These are phyloP conservation scores for Caenorhabditis brenneri DNA, from an alignment of 1,140 invertebrate genomes.

Conservation along the genomic window DNA sequence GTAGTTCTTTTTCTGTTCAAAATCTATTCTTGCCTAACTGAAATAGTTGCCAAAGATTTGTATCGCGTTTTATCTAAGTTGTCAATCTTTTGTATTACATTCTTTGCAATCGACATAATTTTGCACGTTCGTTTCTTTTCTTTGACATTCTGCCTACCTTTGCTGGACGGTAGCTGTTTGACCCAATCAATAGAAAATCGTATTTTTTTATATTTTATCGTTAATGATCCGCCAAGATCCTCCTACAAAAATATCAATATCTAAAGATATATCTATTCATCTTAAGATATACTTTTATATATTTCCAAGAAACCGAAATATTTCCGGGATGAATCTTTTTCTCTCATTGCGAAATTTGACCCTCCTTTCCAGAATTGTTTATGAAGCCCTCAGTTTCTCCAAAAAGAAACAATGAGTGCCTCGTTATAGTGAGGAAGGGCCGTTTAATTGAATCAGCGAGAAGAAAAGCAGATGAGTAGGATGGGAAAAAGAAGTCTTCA, in stretches of 20 bases:
- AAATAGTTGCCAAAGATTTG: background rate
- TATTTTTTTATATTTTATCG: too few species aligned
- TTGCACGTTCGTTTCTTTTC: background rate
- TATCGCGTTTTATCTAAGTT: background rate
- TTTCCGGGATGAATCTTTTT: background rate
- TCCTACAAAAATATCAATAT: background rate
- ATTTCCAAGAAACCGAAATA: background rate
- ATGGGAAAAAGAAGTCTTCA: background rate
- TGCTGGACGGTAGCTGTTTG: too few species aligned
- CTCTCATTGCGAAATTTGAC: background rate
- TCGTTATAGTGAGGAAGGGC: background rate
- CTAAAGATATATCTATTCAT: background rate
- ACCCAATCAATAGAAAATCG: too few species aligned
- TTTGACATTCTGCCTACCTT: too few species aligned
- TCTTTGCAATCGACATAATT: background rate
- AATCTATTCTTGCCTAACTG: background rate
- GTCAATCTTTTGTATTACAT: background rate
- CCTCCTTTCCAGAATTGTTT: background rate
- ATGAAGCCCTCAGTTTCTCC: background rate
- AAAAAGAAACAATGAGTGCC: background rate
- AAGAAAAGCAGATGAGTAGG: background rate
- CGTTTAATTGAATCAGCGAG: constrained; percentile 25
- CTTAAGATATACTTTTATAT: too few species aligned
- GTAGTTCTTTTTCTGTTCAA: background rate
- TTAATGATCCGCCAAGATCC: too few species aligned